These are phyloP conservation scores for Leucoraja erinaceus DNA, from an alignment of 2,113 vertebrate genomes.

Conservation along the genomic window DNA sequence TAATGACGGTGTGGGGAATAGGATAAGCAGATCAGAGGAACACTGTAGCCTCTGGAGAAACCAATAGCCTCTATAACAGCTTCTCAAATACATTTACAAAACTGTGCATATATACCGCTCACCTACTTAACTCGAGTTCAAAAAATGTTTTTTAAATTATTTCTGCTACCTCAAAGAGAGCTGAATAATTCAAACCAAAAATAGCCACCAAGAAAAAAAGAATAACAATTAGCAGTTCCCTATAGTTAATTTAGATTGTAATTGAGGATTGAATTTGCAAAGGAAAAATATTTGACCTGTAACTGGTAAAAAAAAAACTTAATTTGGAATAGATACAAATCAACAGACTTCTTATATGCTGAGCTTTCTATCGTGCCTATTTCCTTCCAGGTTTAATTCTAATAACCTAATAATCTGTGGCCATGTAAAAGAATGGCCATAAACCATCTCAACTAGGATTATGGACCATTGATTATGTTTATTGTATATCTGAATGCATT, in stretches of 20 bases:
- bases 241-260: neutral
- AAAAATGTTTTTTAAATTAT: neutral
- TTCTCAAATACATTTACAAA: neutral
- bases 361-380: neutral
- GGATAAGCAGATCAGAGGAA: neutral
- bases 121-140: neutral
- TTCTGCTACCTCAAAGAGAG: neutral
- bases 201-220: neutral
- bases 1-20: neutral
- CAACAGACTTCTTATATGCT: neutral
- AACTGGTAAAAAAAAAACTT: neutral
- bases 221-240: neutral
- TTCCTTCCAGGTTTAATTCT: neutral
- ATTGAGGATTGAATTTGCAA: neutral
- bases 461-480: neutral
- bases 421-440: neutral
- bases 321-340: neutral
- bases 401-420: neutral
- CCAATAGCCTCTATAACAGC: neutral
- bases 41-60: neutral
- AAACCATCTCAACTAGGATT: neutral
- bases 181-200: neutral
- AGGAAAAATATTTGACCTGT: neutral
- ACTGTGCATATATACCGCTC: neutral
- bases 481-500: neutral